Percentiles rank a stretch among this genome's conserved stretches.
Evolutionary conservation across 2,113 vertebrate species (phyloP).

Genomic region (Asarcornis scutulata): DNA sequence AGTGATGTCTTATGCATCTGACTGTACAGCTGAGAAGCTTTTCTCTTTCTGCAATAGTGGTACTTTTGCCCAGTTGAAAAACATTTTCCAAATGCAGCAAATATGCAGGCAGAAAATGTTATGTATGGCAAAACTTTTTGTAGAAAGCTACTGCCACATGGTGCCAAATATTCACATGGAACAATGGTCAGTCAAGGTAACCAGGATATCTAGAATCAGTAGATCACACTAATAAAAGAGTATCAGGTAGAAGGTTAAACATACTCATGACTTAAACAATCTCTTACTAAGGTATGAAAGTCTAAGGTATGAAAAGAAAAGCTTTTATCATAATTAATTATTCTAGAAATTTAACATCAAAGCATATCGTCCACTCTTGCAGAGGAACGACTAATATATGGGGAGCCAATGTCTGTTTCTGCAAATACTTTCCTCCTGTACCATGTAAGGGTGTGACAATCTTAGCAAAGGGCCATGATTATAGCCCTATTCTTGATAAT

Average conservation of each 20-base stretch:
- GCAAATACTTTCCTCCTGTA: background rate
- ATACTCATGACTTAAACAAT: background rate
- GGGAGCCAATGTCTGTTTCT: background rate
- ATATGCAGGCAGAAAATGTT: background rate
- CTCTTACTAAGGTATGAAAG: background rate
- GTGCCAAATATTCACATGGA: background rate
- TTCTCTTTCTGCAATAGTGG: background rate
- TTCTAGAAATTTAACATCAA: background rate
- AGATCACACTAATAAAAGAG: background rate
- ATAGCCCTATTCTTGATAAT: background rate
- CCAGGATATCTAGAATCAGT: background rate
- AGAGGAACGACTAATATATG: background rate
- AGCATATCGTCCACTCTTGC: background rate
- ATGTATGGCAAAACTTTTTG: background rate
- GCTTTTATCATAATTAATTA: background rate
- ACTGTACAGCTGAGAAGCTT: slow-evolving; percentile 6
- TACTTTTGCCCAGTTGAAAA: background rate
- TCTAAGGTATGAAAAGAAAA: background rate
- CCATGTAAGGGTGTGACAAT: rapidly evolving
- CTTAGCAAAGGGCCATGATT: background rate
- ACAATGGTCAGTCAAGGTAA: background rate
- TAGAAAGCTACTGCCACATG: background rate
- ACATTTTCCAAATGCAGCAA: background rate
- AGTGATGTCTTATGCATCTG: background rate
- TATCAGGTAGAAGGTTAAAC: background rate